Conservation (phyloP, 1,140 invertebrate species). For the Conopomorpha cramerella region DNA sequence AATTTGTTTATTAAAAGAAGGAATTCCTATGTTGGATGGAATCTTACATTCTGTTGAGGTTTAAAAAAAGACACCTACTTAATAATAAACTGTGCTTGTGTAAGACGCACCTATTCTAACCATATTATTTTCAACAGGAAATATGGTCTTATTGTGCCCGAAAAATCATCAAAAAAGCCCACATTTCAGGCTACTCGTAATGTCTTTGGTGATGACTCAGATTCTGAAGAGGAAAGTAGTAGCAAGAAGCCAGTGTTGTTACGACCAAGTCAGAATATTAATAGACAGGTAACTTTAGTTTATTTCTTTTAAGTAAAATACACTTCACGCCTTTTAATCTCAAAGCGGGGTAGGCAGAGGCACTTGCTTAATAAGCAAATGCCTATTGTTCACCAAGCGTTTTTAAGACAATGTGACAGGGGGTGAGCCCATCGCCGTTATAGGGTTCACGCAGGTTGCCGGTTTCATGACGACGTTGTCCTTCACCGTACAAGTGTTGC, state of each 20-base stretch:
- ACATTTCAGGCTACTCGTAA: conserved; percentile 43
- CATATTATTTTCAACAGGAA: conserved; percentile 19
- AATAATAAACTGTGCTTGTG: no score
- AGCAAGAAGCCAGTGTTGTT: conserved; percentile 22
- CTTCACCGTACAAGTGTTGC: no score
- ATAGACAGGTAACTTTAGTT: conserved; percentile 33
- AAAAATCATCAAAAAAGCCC: conserved; percentile 24
- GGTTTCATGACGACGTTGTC: background rate
- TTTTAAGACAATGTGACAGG: background rate
- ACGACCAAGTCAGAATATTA: conserved; percentile 30
- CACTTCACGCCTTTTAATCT: no score
- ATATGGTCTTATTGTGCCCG: conserved; percentile 50
- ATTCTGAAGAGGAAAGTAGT: conserved; percentile 38
- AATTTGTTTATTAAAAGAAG: no score
- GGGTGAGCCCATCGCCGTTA: background rate
- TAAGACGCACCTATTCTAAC: no score
- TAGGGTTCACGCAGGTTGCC: background rate
- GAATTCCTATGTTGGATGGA: no score
- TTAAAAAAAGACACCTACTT: no score
- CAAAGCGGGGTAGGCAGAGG: no score
- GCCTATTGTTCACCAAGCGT: no score
- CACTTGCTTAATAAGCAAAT: no score
- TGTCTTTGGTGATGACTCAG: conserved; percentile 53
- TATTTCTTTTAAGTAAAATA: background rate
- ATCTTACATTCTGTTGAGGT: no score